Conservation (phyloP, 1,140 invertebrate genomes). For the Galleria mellonella region DNA sequence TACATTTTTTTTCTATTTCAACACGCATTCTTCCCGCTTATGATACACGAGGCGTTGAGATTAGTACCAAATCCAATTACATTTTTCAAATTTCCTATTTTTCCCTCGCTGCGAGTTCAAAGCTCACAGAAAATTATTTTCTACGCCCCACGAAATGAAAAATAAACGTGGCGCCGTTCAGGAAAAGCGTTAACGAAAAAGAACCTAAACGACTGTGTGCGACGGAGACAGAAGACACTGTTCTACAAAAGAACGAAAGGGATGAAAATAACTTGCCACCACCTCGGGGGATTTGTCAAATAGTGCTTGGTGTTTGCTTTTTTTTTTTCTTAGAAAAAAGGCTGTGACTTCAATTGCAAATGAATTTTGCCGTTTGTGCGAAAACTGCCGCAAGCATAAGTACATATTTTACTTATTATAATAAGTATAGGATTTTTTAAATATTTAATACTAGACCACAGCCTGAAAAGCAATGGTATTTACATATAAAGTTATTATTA, state of each 20-base stretch:
- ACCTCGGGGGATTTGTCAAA: slow-evolving; percentile 42
- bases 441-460: too few species aligned
- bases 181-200: slow-evolving; percentile 25
- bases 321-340: slow-evolving; percentile 18
- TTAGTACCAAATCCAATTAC: slow-evolving; percentile 69
- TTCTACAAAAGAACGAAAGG: slow-evolving; percentile 13
- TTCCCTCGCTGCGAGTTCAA: slow-evolving; percentile 62
- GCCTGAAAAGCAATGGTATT: too few species aligned
- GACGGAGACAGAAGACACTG: slow-evolving; percentile 18
- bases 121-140: slow-evolving; percentile 71
- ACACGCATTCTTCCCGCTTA: slow-evolving; percentile 40
- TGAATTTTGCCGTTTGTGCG: slow-evolving; percentile 18
- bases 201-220: slow-evolving; percentile 25
- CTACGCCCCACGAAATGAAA: slow-evolving; percentile 65
- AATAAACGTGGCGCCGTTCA: slow-evolving; percentile 49
- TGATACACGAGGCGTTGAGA: slow-evolving; percentile 58
- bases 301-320: slow-evolving; percentile 13
- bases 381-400: slow-evolving; percentile 6
- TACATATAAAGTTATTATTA: too few species aligned
- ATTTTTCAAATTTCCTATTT: slow-evolving; percentile 68
- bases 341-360: slow-evolving; percentile 39
- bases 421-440: too few species aligned
- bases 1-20: slow-evolving; percentile 40
- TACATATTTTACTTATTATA: too few species aligned
- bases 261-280: slow-evolving; percentile 14